Evolutionary conservation across 30 jellyfish, hydroid and myxozoan species (phyloP), one percentile per base, ranked within the genome.

Genomic region (Chironex yamaguchii): DNA sequence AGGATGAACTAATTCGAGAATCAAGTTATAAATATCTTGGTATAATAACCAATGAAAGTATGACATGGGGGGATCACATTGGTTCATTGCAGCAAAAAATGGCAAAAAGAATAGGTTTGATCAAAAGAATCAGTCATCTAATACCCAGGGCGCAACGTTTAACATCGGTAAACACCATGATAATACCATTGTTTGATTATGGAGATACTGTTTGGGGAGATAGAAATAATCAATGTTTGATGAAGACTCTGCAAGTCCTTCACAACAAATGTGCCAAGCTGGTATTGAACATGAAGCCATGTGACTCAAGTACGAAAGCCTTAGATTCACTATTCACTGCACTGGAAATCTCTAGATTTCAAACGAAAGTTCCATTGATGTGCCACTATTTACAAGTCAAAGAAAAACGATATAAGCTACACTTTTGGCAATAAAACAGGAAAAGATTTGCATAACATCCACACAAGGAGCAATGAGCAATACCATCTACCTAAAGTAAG

Each of bases 51-150:
- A 79, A 79, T 63, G 91, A 79, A 63, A 79, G 66, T 63, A 62
- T 79, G 91, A 63, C 83, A 30, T 67, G 75, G 6, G 92, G 92
- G 86, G 87, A 52, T 68, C 92, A 82, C 68, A 82, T 82, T 82
- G 92, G 80, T 68, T 82, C 92, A 67, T 82, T 82, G 86, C 92
- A 82, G 92, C 72, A 82, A 29, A 69, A 69, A 82, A 80, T 68
- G 86, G 86, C 92, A 52, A 67, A 69, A 67, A 67, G 86, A 62
- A 48, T 67, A 52, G 92, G 86, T 29, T 67, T 68, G 73, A 20
- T 49, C 14, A 82, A 68, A 68, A 68, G 82, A 79, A 62, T 79
- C 11, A 35, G 83, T 32, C 83, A 79, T 54, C 58, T 65, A 52
- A 62, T 79, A 58, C 91, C 91, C 71, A 79, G 73, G 83, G 64